A percentile compares a stretch with the other conserved stretches of the same genome.
phyloP scores from a whole-genome alignment of 2,113 vertebrate genomes.

The Sminthopsis crassicaudata region DNA sequence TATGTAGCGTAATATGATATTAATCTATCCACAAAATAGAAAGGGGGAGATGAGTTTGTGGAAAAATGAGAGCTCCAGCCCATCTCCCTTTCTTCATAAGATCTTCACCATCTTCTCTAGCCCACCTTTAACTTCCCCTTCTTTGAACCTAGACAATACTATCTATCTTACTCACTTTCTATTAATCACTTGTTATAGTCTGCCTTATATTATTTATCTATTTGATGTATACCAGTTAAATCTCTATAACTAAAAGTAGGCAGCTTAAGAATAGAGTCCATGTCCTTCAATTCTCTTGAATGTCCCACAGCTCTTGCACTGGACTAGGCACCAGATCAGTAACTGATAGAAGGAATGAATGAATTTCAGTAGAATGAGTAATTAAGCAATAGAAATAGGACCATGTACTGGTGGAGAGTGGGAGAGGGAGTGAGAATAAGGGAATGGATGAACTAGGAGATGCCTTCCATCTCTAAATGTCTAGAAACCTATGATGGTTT shows the following conservation, averaged over 20 bases:
- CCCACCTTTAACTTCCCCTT: background rate
- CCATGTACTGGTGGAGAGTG: background rate
- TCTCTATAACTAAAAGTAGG: conserved; percentile 14
- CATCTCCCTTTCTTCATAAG: background rate
- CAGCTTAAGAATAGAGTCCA: conserved; percentile 5
- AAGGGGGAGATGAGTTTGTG: background rate
- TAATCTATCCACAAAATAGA: background rate
- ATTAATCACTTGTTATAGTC: background rate
- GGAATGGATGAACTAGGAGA: background rate
- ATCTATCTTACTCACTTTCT: conserved; percentile 21
- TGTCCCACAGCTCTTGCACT: background rate
- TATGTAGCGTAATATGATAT: background rate
- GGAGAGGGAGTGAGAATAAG: background rate
- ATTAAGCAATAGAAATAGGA: background rate
- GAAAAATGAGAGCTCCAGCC: conserved; percentile 8
- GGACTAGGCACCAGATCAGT: background rate
- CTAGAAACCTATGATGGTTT: background rate
- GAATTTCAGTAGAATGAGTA: background rate
- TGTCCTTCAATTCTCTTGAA: background rate
- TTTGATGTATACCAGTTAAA: background rate
- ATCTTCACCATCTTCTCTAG: background rate
- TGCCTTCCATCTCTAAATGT: background rate
- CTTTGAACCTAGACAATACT: background rate
- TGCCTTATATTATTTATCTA: background rate
- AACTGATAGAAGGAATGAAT: background rate